Conservation (phyloP, 2,888 invertebrate genomes). For the Drepanosiphum platanoidis region DNA sequence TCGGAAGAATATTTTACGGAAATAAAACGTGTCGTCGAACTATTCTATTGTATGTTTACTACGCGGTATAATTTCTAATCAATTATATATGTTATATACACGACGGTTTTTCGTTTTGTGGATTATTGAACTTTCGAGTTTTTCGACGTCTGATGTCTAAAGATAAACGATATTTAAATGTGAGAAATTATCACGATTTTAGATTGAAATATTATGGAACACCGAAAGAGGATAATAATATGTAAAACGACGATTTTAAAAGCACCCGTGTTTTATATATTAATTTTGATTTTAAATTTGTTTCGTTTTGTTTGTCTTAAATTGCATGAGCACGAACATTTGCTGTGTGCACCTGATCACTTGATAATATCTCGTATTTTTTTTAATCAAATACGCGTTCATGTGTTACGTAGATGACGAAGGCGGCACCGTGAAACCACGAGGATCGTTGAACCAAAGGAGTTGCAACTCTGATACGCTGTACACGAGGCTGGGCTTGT, state of each 20-base stretch:
- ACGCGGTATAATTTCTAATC: too few relatives aligned
- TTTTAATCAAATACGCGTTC: neutral
- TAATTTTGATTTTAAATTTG: constrained; percentile 7
- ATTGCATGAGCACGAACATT: constrained; percentile 32
- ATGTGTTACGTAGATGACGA: constrained; percentile 75
- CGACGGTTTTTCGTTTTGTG: neutral
- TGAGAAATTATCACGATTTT: neutral
- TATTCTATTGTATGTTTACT: too few relatives aligned
- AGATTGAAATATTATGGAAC: neutral
- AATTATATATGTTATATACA: neutral
- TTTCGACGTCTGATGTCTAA: neutral
- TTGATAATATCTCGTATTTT: constrained; percentile 19
- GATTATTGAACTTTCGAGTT: neutral
- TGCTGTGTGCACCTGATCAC: constrained; percentile 25
- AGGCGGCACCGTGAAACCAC: constrained; percentile 75
- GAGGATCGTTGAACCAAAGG: constrained; percentile 63
- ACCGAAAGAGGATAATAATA: neutral
- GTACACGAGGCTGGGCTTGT: constrained; percentile 83
- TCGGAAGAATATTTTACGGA: neutral
- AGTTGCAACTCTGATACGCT: constrained; percentile 79
- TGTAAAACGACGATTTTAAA: neutral
- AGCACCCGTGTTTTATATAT: neutral
- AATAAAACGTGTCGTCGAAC: too few relatives aligned
- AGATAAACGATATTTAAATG: too few relatives aligned
- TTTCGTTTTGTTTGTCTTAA: neutral